Evolutionary conservation across 2,797 vertebrate genomes (phyloP), one percentile per base, ranked within the genome.

Genomic region (Oophaga sylvatica): DNA sequence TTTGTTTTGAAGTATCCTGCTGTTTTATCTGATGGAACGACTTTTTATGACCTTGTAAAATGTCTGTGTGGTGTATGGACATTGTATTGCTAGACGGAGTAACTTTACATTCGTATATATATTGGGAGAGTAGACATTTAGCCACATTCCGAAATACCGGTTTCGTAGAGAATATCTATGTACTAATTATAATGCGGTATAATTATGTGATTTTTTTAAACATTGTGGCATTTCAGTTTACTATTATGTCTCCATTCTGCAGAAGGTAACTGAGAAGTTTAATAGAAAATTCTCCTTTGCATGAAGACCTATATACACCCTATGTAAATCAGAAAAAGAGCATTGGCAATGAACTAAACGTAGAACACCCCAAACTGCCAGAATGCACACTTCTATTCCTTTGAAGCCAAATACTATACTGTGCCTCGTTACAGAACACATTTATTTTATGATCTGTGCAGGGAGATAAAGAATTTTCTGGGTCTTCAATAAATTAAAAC

Each of bases 11-110:
- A 26, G 60, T 35, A 35, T 3, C 22, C 26, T 83, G 57, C 82
- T 63, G 56, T 60, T 83, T 73, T 57, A 73, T 83, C 20, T 76
- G 35, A 84, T 75, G 35, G 70, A n/a, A n/a, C 19, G 19, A 45
- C 70, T 60, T 68, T 29, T 59, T 79, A 57, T 71, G 22, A 20
- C 48, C 70, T 48, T 26, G 29, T 70, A 70, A 71, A 73, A 70
- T 16, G 19, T 71, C n/a, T 83, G 19, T 35, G 19, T 45, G 31
- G 19, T 22, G 16, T 67, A 26, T n/a, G 17, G 70, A 59, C 67
- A 68, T 19, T 68, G 31, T 70, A 67, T 31, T 83, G 20, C 26
- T 16, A 17, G 10, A 71, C 19, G 26, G 29, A 68, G 41, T 29
- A 56, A 53, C 15, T 48, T 35, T 31, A 22, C 53, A 83, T 1